A percentile compares a stretch with the other conserved stretches of the same genome.
phyloP scores from a whole-genome alignment of 2,888 invertebrate species.

The Willowsia nigromaculata region DNA sequence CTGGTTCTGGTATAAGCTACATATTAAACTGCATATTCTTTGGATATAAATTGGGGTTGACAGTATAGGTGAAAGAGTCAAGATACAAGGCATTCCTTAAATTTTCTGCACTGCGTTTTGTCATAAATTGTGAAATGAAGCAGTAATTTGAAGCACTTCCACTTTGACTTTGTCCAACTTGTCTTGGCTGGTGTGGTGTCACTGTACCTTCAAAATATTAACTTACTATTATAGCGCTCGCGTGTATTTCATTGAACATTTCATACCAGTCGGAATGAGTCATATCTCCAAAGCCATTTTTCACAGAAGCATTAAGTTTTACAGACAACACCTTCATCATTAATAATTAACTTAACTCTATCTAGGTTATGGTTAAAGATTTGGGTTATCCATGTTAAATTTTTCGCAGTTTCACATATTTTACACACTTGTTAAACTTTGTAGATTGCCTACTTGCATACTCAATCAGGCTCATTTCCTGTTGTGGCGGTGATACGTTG shows the following conservation, averaged over 20 bases:
- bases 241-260: neutral
- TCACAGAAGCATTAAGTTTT: neutral
- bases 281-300: neutral
- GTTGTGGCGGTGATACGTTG: neutral
- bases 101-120: neutral
- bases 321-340: neutral
- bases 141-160: no score
- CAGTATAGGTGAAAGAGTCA: no score
- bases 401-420: slow-evolving; percentile 45
- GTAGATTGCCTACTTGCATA: slow-evolving; percentile 46
- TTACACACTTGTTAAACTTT: slow-evolving; percentile 50
- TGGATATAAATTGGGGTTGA: no score
- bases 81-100: no score
- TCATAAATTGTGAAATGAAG: no score
- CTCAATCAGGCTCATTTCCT: slow-evolving; percentile 65
- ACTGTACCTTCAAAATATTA: neutral
- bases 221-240: no score
- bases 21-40: no score
- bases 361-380: slow-evolving; percentile 57
- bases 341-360: neutral
- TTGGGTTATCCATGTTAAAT: slow-evolving; percentile 60
- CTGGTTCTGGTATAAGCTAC: no score
- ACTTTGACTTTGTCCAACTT: neutral
- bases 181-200: neutral
- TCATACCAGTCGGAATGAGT: neutral